A percentile compares a stretch with the other conserved stretches of the same genome.
These are phyloP conservation scores for Melieria crassipennis DNA, from an alignment of 2,888 invertebrate genomes.

Conservation along the genomic window DNA sequence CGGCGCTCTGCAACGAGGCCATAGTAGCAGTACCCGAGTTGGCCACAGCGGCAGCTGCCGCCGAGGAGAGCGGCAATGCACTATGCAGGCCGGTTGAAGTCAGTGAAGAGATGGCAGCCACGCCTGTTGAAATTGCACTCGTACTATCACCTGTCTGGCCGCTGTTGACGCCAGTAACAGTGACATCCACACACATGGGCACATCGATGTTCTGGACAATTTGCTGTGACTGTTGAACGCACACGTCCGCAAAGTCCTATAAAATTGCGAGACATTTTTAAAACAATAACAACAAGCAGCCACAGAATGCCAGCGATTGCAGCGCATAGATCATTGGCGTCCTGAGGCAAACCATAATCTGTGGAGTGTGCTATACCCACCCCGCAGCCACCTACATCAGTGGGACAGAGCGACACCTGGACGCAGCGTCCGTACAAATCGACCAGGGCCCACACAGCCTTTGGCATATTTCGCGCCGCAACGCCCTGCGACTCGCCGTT, in stretches of 20 bases:
- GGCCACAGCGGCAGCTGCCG: conserved; percentile 23
- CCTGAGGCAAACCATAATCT: neutral
- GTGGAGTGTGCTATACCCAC: conserved; percentile 39
- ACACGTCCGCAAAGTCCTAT: conserved; percentile 46
- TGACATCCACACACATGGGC: conserved; percentile 61
- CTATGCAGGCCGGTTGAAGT: conserved; percentile 33
- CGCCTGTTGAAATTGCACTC: conserved; percentile 23
- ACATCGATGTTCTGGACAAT: conserved; percentile 62
- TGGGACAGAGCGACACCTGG: conserved; percentile 72
- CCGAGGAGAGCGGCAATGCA: conserved; percentile 24
- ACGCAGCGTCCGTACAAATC: conserved; percentile 87
- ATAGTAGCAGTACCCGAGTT: conserved; percentile 21
- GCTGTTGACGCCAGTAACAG: conserved; percentile 41
- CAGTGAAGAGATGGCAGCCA: conserved; percentile 35
- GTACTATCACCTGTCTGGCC: conserved; percentile 28
- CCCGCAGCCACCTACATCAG: conserved; percentile 48
- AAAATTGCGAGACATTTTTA: neutral
- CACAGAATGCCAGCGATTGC: neutral
- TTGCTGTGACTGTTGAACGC: conserved; percentile 46
- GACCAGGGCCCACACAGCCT: conserved; percentile 78
- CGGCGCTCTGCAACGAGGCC: conserved; percentile 41
- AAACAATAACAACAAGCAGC: too few relatives aligned
- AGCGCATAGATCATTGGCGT: neutral
- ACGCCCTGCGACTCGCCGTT: conserved; percentile 90
- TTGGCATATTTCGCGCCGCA: conserved; percentile 81